phyloP scores from a whole-genome alignment of 2,113 vertebrate genomes.

The Seriola dumerili region DNA sequence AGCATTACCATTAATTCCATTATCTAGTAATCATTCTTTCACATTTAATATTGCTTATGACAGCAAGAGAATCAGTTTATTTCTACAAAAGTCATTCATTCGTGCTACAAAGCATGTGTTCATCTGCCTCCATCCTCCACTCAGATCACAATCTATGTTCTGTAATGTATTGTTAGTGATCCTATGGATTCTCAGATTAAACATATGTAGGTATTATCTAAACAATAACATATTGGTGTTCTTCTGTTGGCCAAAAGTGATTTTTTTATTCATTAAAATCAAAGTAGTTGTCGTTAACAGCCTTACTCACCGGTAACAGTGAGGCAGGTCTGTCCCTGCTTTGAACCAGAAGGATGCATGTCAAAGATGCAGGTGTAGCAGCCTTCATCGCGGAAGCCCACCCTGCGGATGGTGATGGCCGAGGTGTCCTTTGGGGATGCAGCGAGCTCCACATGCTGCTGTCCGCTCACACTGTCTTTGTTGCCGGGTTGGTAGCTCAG shows the following conservation, averaged over 20 bases:
- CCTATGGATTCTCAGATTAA: no score
- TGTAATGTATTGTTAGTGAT: no score
- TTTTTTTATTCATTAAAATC: neutral
- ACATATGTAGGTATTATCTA: neutral
- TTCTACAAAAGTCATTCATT: no score
- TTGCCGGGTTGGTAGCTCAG: slow-evolving; percentile 76
- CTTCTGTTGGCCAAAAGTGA: neutral
- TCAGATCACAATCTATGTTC: no score
- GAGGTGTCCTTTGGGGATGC: slow-evolving; percentile 74
- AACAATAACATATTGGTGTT: neutral
- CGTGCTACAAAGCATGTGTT: no score
- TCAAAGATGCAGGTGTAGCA: slow-evolving; percentile 87
- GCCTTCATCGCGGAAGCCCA: slow-evolving; percentile 84
- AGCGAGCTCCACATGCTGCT: slow-evolving; percentile 82
- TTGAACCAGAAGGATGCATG: slow-evolving; percentile 71
- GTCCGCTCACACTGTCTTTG: slow-evolving; percentile 78
- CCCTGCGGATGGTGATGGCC: slow-evolving; percentile 79
- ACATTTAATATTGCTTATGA: no score
- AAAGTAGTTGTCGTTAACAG: neutral
- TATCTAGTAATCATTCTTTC: no score
- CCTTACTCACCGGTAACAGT: slow-evolving; percentile 80
- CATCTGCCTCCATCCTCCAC: no score
- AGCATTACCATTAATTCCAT: no score
- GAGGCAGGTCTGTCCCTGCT: slow-evolving; percentile 80
- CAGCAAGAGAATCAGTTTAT: no score